These are phyloP conservation scores for Amia ocellicauda DNA, from an alignment of 2,113 vertebrate species.

Conservation along the genomic window DNA sequence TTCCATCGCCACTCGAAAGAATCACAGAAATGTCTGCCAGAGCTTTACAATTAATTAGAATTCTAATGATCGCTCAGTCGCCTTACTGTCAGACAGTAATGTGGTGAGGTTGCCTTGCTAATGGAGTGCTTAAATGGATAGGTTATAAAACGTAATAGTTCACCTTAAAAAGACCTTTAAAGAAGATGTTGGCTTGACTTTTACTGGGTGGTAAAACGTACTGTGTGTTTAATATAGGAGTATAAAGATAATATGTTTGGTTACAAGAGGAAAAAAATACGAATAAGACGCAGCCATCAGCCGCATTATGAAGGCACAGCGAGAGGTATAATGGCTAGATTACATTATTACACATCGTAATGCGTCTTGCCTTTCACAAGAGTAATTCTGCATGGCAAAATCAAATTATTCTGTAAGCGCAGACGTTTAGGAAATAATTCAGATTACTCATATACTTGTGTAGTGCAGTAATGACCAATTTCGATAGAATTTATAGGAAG, in stretches of 20 bases:
- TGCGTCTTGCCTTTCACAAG: conserved; percentile 35
- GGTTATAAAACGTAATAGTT: conserved; percentile 36
- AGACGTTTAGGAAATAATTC: conserved; percentile 9
- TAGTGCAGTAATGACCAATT: too few species aligned
- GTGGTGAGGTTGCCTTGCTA: conserved; percentile 25
- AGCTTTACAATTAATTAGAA: conserved; percentile 33
- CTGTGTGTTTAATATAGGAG: conserved; percentile 13
- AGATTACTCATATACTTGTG: too few species aligned
- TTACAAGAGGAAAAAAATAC: too few species aligned
- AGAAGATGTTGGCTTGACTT: conserved; percentile 22
- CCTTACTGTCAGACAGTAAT: conserved; percentile 30
- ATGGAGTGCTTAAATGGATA: conserved; percentile 29
- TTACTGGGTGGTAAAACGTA: conserved; percentile 11
- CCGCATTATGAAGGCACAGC: conserved; percentile 14
- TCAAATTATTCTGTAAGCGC: conserved; percentile 32
- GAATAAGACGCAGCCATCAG: too few species aligned
- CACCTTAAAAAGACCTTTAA: conserved; percentile 34
- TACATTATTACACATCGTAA: too few species aligned
- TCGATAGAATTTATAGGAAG: too few species aligned
- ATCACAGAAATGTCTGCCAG: conserved; percentile 10
- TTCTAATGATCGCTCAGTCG: conserved; percentile 27
- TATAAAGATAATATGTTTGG: neutral
- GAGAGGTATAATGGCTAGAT: neutral
- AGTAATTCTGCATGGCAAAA: too few species aligned
- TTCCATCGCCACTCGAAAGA: conserved; percentile 23